phyloP scores from a whole-genome alignment of 2,797 vertebrate genomes.

The Channa striata region DNA sequence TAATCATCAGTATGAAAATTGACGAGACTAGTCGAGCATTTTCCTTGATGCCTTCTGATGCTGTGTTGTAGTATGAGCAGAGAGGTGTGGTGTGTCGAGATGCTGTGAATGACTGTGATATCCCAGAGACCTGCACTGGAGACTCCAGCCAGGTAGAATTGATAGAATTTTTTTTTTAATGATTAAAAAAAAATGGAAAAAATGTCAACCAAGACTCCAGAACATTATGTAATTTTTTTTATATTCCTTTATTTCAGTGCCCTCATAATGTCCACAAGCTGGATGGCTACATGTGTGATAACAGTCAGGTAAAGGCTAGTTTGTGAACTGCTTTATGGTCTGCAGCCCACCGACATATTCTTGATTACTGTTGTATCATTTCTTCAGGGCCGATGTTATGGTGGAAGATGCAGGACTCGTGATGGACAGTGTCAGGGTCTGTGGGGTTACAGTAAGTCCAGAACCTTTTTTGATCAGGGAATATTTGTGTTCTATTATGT shows the following conservation, averaged over 20 bases:
- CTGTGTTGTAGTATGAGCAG: slow-evolving; percentile 87
- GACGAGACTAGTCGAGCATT: slow-evolving; percentile 1
- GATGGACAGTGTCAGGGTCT: slow-evolving; percentile 91
- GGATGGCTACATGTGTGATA: slow-evolving; percentile 96
- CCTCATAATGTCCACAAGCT: slow-evolving; percentile 97
- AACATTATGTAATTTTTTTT: neutral
- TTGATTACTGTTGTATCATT: neutral
- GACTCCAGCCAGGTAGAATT: slow-evolving; percentile 94
- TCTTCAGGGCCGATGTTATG: slow-evolving; percentile 91
- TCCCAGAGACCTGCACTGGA: slow-evolving; percentile 95
- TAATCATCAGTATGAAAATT: slow-evolving; percentile 1
- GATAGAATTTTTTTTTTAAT: neutral
- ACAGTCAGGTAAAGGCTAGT: slow-evolving; percentile 85
- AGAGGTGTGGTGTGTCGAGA: slow-evolving; percentile 93
- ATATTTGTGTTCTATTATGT: neutral
- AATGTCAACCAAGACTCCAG: neutral
- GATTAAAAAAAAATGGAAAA: neutral
- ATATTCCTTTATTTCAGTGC: slow-evolving; percentile 84
- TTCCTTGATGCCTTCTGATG: slow-evolving; percentile 2
- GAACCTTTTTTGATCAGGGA: neutral
- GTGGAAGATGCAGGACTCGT: slow-evolving; percentile 91
- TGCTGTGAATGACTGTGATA: slow-evolving; percentile 96
- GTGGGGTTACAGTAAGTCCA: slow-evolving; percentile 90
- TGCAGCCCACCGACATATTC: neutral
- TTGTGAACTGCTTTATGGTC: neutral